phyloP scores from a whole-genome alignment of 2,888 invertebrate genomes.

The Stenolophus ochropezus region DNA sequence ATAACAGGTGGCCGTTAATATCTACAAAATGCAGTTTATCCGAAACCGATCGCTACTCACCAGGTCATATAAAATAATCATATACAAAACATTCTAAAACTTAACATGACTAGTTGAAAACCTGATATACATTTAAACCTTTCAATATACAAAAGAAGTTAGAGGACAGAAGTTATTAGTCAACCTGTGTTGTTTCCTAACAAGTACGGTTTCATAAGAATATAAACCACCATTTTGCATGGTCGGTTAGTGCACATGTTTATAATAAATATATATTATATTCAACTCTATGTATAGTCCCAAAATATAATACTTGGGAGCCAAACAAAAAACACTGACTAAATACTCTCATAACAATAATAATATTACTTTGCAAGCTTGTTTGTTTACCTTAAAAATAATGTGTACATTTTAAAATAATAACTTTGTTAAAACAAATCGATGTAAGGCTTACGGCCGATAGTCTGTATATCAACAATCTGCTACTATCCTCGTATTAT shows the following conservation, averaged over 20 bases:
- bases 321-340: slow-evolving; percentile 59
- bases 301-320: slow-evolving; percentile 39
- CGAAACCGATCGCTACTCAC: slow-evolving; percentile 27
- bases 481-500: slow-evolving; percentile 25
- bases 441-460: slow-evolving; percentile 60
- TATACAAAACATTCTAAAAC: slow-evolving; percentile 50
- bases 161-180: slow-evolving; percentile 38
- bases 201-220: slow-evolving; percentile 59
- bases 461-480: slow-evolving; percentile 54
- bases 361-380: slow-evolving; percentile 54
- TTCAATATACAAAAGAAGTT: slow-evolving; percentile 40
- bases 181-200: slow-evolving; percentile 48
- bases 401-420: slow-evolving; percentile 42
- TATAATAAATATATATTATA: slow-evolving; percentile 58
- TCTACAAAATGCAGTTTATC: slow-evolving; percentile 56
- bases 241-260: slow-evolving; percentile 50
- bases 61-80: slow-evolving; percentile 45
- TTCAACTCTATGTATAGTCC: slow-evolving; percentile 54
- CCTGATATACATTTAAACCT: slow-evolving; percentile 39
- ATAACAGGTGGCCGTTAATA: slow-evolving; percentile 41
- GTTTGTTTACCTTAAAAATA: slow-evolving; percentile 54
- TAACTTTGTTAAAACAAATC: slow-evolving; percentile 49
- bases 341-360: slow-evolving; percentile 57
- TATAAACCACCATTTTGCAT: slow-evolving; percentile 52
- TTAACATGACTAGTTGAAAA: slow-evolving; percentile 57